Evolutionary conservation across 2,113 vertebrate species (phyloP).

Genomic region (Empidonax alnorum): DNA sequence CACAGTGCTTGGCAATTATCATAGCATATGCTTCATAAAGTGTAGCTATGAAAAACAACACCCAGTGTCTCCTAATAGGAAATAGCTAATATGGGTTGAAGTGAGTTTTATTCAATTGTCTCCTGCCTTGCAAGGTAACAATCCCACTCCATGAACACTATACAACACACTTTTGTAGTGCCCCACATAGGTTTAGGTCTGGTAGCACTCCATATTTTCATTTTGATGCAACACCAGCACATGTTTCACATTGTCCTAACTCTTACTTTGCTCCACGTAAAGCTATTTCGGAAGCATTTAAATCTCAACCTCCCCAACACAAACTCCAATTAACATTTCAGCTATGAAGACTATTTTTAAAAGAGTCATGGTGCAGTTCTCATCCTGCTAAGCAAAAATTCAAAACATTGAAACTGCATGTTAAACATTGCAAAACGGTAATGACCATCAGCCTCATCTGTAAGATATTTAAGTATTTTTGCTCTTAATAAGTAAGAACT

Average conservation of each 20-base stretch:
- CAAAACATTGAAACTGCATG: not conserved
- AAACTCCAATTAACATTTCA: conserved; percentile 24
- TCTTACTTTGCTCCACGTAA: not conserved
- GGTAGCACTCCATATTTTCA: not conserved
- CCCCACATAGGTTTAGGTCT: not conserved
- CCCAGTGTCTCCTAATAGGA: not conserved
- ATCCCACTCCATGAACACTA: not conserved
- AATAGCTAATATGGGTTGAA: not conserved
- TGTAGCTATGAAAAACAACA: conserved; percentile 27
- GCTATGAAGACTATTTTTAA: not conserved
- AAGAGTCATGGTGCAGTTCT: not conserved
- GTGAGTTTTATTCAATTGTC: not conserved
- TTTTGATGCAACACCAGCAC: not conserved
- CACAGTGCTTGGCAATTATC: not conserved
- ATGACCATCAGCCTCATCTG: not conserved
- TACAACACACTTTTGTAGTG: not conserved
- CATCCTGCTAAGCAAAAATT: not conserved
- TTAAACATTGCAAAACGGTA: not conserved
- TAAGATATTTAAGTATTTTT: not conserved
- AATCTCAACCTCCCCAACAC: not conserved
- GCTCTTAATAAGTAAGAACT: not conserved
- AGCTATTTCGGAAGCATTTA: not conserved
- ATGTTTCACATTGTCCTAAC: not conserved
- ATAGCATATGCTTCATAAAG: conserved; percentile 7
- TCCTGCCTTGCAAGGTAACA: conserved; percentile 14